Evolutionary conservation across 2,113 vertebrate genomes (phyloP), one percentile per base, ranked within the genome.

Genomic region (Todiramphus saurophagus): DNA sequence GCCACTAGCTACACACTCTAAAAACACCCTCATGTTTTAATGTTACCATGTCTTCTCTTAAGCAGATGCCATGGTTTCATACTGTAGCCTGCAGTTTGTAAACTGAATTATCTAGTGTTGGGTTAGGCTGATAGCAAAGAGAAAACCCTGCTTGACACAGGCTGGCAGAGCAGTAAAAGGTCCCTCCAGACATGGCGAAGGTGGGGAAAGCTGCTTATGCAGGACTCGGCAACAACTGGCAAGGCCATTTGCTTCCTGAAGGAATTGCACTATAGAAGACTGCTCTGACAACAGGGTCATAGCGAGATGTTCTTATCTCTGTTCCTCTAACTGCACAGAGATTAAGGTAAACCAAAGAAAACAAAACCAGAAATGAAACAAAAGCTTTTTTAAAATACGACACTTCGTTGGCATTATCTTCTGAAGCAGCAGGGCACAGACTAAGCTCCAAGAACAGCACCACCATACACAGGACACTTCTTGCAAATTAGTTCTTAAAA

Each of bases 281-380:
- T 58, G 58, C 59, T 79, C 44, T 64, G 46, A 48, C 33, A 60
- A 8, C 20, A 33, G 30, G 0, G 0, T 3, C 14, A 8, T 6
- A 53, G 20, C 0, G 0, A 89, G 35, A 30, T 9, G 11, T 48
- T 46, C 62, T 17, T 18, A 7, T 44, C 50, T 84, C 50, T 88
- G 20, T 51, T n/a, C 31, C 31, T 46, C 63, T 48, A 11, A 50
- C 55, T 91, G 70, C 50, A 58, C 0, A 62, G 56, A 78, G 16
- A 16, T 64, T 33, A 74, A 83, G 15, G 67, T 35, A 83, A 83
- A 83, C 50, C 13, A 76, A 83, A 80, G 55, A 79, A 76, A 83
- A 37, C 3, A 74, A 51, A 51, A 51, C 12, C 12, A 89, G 46
- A 63, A 41, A 5, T 11, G 4, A 66, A 88, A 80, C 16, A 58